A percentile compares a stretch with the other conserved stretches of the same genome.
Conservation (phyloP, 2,113 vertebrate species). For the Cyanistes caeruleus region DNA sequence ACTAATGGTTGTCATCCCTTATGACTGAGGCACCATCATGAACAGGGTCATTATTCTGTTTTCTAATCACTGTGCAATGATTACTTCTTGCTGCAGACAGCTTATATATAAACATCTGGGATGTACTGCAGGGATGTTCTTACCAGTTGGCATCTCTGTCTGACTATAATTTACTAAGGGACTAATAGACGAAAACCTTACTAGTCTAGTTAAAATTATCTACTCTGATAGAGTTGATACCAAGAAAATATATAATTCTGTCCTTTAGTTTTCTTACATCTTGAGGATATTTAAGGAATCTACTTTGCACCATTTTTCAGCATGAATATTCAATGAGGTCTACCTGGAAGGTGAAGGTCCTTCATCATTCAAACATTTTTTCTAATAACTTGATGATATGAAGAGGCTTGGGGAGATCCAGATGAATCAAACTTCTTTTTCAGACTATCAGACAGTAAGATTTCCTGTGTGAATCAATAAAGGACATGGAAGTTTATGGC, state of each 20-base stretch:
- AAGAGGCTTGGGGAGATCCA: background rate
- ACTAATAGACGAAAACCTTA: background rate
- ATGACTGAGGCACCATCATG: background rate
- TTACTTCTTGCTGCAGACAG: background rate
- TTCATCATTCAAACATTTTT: background rate
- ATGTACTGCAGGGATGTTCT: background rate
- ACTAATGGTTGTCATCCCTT: background rate
- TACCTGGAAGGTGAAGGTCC: background rate
- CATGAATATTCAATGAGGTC: background rate
- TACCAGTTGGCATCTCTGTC: background rate
- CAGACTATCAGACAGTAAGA: background rate
- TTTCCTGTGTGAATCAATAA: background rate
- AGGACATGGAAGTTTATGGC: background rate
- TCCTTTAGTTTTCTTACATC: background rate
- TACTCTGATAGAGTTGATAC: background rate
- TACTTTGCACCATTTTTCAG: background rate
- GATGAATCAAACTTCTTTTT: background rate
- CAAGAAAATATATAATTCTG: background rate
- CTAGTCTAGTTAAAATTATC: background rate
- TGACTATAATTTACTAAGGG: background rate
- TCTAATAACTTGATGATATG: background rate
- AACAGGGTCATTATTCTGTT: background rate
- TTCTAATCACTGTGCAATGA: background rate
- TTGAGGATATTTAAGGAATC: background rate
- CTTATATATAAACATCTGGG: background rate